Evolutionary conservation across 1,140 invertebrate genomes (phyloP), one percentile per base, ranked within the genome.

Genomic region (Drepana arcuata): DNA sequence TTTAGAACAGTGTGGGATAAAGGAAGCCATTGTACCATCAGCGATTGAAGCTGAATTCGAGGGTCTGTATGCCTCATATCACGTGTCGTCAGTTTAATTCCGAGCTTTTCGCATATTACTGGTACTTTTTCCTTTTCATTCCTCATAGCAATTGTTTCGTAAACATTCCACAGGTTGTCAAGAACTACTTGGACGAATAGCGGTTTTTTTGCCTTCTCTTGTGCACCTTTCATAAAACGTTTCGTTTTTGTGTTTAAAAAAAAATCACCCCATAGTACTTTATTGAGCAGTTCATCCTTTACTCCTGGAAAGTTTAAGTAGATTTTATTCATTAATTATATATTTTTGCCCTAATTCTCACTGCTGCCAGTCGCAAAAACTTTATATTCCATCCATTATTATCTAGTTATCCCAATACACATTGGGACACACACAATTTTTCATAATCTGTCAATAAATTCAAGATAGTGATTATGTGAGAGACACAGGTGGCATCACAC

Each of bases 141-240:
- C 47, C 91, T 80, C 28, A 91, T 61, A 16, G 88, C 84, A 39
- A 96, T 86, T 3, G 90, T 92, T 34, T 98, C 93, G 77, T 99
- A 98, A 18, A 99, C 74, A 41, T 90, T 86, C 93, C 96, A 98
- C 18, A 99, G 86, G 52, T 97, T 98, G 56, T 99, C 95, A 32
- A 99, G 80, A 34, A 99, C 91, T 29, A 99, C 86, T 77, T 98
- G 95, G 7, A 98, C 96, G 85, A 99, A 99, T 41, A 99, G 80
- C 0, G 97, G 95, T 58, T 95, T 96, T 72, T 99, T 99, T 0
- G 92, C 94, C 71, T 96, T 98, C 56, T 92, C 92, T 82, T 97
- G 93, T 6, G 98, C 98, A 15, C 96, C 96, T 81, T 91, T 91
- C 83, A 93, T 84, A 29, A 98, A 93, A 48, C 89, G 86, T 75